Evolutionary conservation across 2,888 invertebrate species (phyloP).

Genomic region (Omphaloscelis lunosa): DNA sequence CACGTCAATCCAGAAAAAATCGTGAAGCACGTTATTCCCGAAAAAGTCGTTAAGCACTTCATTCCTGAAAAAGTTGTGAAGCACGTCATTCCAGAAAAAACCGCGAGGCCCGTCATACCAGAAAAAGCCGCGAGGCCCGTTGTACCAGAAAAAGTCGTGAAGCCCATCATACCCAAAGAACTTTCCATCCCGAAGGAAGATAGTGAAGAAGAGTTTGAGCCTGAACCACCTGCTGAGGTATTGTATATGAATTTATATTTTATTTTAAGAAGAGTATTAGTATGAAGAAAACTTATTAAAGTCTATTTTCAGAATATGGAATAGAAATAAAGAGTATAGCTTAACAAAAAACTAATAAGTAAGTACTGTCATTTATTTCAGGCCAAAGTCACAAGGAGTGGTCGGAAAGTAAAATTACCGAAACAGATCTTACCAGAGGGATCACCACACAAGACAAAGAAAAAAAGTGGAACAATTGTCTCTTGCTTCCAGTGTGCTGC

Average conservation of each 20-base stretch:
- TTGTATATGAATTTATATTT: constrained; percentile 1
- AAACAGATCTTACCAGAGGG: constrained; percentile 79
- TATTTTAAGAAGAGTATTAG: not conserved
- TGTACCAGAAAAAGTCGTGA: constrained; percentile 24
- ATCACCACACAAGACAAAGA: constrained; percentile 78
- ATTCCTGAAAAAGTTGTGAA: constrained; percentile 6
- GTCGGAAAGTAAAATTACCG: constrained; percentile 84
- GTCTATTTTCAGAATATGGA: not conserved
- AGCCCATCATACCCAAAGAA: constrained; percentile 49
- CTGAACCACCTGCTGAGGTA: constrained; percentile 61
- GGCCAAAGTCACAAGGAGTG: constrained; percentile 85
- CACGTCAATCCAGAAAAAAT: constrained; percentile 12
- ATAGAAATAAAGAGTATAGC: not conserved
- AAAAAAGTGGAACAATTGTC: constrained; percentile 75
- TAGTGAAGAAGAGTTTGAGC: constrained; percentile 62
- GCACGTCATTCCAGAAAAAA: constrained; percentile 1
- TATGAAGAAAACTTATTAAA: not conserved
- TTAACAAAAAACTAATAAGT: not conserved
- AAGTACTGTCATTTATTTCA: constrained; percentile 62
- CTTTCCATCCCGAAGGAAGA: constrained; percentile 47
- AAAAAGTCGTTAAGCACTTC: constrained; percentile 1
- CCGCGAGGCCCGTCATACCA: not conserved
- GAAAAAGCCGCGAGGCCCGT: constrained; percentile 8
- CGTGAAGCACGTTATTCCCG: constrained; percentile 1
- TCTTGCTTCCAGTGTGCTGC: constrained; percentile 83